Base-by-base conservation (phyloP, 2,888 invertebrate species). In the Oligia fasciuncula region DNA sequence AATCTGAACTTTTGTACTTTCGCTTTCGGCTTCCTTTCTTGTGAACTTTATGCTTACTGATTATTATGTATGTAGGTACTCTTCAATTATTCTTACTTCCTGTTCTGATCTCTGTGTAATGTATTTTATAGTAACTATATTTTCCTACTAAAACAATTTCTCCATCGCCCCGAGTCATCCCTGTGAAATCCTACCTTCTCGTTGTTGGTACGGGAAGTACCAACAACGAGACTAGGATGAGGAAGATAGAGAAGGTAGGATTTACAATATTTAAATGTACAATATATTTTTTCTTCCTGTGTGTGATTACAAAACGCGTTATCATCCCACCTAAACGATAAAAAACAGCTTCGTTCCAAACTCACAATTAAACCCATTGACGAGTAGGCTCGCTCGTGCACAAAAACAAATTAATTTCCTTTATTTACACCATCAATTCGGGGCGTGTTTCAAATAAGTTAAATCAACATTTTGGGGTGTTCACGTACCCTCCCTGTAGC, bases 391-490 rank as follows among this genome's bases (percentile, higher is more conserved):
- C 76, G 72, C 51, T 83, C 82, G 83, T 84, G 83, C 76, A 80
- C 85, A 84, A 89, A 88, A 87, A 85, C 85, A 85, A 90, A 88
- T 88, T 89, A 85, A 88, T 86, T 85, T 81, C 70, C 81, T 86
- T 88, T 89, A 87, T 88, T 90, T 90, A 88, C 80, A 80, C 89
- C 88, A 87, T 90, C 89, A 83, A 90, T 89, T 88, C 73, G 76
- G 85, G 73, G 85, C 84, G 90, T 88, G 87, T 90, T 88, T 90
- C 79, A 87, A 88, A 90, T 89, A 89, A 88, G 89, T 89, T 85
- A 90, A 87, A 90, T 90, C 90, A 91, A 89, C 89, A 88, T 84
- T 85, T 84, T 40, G 51, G 79, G 68, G 57, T 66, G 65, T n/a
- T 57, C 46, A 49, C 54, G 54, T 29, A 9, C 63, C 43, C 67